Evolutionary conservation across 2,797 vertebrate species (phyloP).

Genomic region (Darevskia mixta): DNA sequence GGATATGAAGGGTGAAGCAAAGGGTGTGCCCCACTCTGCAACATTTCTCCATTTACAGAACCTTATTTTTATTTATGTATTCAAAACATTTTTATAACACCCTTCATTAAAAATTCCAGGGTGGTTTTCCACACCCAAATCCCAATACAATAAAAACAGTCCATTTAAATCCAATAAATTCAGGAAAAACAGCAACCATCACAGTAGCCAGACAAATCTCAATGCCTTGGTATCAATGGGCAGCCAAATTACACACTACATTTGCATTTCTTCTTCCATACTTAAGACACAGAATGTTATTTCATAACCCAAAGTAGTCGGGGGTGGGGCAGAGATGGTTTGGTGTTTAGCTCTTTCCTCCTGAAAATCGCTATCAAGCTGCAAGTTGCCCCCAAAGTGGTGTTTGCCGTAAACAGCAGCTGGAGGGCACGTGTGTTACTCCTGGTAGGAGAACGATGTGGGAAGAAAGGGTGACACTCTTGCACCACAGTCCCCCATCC

Average conservation of each 20-base stretch:
- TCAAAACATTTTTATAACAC: too few relatives aligned
- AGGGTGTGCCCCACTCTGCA: too few relatives aligned
- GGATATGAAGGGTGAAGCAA: not conserved
- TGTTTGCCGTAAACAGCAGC: not conserved
- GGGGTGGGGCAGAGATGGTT: not conserved
- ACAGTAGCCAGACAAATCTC: too few relatives aligned
- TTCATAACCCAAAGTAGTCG: not conserved
- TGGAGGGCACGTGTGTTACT: not conserved
- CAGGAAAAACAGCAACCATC: too few relatives aligned
- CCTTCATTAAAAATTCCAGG: too few relatives aligned
- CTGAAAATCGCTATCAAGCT: not conserved
- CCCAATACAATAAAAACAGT: too few relatives aligned
- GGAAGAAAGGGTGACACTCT: not conserved
- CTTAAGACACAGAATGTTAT: not conserved
- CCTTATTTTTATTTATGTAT: not conserved
- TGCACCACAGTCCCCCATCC: too few relatives aligned
- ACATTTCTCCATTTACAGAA: too few relatives aligned
- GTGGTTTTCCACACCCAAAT: too few relatives aligned
- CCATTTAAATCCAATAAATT: too few relatives aligned
- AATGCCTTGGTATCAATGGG: too few relatives aligned
- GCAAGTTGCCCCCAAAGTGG: not conserved
- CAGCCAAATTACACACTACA: not conserved
- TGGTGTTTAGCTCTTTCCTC: not conserved
- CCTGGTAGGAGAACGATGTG: not conserved
- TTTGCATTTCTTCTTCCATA: not conserved